Evolutionary conservation across 1,140 invertebrate species (phyloP), one percentile per base, ranked within the genome.

Genomic region (Luehdorfia chinensis): DNA sequence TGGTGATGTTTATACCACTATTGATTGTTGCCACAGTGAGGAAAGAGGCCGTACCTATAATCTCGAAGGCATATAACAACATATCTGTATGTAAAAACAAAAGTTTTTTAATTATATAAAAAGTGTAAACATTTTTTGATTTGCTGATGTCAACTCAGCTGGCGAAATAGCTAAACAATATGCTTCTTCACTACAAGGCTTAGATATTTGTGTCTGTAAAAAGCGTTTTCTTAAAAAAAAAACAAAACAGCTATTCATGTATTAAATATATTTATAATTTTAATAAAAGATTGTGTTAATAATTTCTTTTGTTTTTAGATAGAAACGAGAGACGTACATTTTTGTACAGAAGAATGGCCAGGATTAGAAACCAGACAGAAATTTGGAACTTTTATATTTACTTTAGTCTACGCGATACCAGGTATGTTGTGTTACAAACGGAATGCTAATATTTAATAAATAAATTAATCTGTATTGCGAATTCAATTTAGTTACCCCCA

Each of bases 371-470:
- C 66, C 0, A 61, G 80, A 18, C 77, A 84, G 19, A 71, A 90
- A 28, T 93, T 93, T 62, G 93, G 93, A 1, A 81, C 90, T 3
- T 87, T 92, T 31, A 92, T 91, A 55, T 93, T 94, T 59, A 87
- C 91, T 0, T 71, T 93, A 19, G 92, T 94, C 21, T 94, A 94
- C 63, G 90, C 91, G 4, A 88, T 94, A 44, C 93, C 93, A 2
- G 90, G 91, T 91, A 62, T 15, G 21, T 32, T 36, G 28, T 9
- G 34, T 18, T 31, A 13, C 14, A 7, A 11, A 12, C 0, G n/a
- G 30, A n/a, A 4, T 11, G 27, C 28, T 25, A 27, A 30, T 41
- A 19, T 28, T 31, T 21, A 9, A 21, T 11, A n/a, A 15, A n/a
- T 12, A 27, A 18, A 23, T 11, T 30, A 1, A 11, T 11, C n/a